Evolutionary conservation across 1,140 invertebrate genomes (phyloP), one percentile per base, ranked within the genome.

Genomic region (Calephelis virginiensis): DNA sequence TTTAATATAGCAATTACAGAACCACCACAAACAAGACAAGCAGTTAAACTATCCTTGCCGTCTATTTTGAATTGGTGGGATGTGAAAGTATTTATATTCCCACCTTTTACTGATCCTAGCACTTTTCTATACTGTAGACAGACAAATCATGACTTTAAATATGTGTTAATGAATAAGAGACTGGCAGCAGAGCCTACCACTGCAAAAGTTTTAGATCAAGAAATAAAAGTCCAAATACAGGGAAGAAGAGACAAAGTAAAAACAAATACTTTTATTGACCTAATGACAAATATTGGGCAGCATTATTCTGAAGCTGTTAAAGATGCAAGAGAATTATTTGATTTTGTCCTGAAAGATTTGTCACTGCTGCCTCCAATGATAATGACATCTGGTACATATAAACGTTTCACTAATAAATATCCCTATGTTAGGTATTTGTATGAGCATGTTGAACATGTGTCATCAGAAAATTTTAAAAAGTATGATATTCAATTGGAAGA

Each of bases 401-500:
- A 75, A 47, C 60, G 68, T 6, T 70, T 76, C 37, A 59, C 74
- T n/a, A 82, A 66, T 49, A 72, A 76, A 49, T 80, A 80, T 69
- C 67, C 76, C 0, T 90, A 84, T 56, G 70, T 82, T 0, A 75
- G 84, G 65, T 77, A 85, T 67, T 67, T 86, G n/a, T 82, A 69
- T 53, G 50, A 70, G 0, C 70, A 83, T 5, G 61, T 73, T 0
- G 63, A 74, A 5, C 14, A 56, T 3, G 61, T 43, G 5, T 46
- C 38, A 45, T 61, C 48, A 12, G 45, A 28, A 1, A 17, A 14
- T 38, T 61, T 17, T 11, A 63, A 6, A 13, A 74, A 61, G 9
- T 85, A 81, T 62, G 80, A 89, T 69, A 66, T 89, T 12, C 80
- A 83, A 43, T 37, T 89, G 2, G 65, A 82, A 61, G 86, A 89